Conservation (phyloP, 35 echinoderm and acorn worm genomes). For the Hemicentrotus pulcherrimus region DNA sequence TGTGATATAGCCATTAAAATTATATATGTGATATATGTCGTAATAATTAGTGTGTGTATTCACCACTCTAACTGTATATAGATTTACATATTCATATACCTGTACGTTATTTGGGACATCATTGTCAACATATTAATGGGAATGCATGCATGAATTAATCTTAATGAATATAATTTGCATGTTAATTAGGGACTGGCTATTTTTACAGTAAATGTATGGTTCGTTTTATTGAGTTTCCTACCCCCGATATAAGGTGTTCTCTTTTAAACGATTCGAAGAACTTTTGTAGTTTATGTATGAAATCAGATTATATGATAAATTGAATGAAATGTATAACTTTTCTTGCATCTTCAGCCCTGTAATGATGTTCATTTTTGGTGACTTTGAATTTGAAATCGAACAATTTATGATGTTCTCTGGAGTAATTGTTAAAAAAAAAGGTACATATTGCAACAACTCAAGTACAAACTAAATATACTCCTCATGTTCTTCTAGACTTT, state of each 20-base stretch:
- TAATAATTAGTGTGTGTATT: not conserved
- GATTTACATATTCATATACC: not conserved
- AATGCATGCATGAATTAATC: not conserved
- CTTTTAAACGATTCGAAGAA: not conserved
- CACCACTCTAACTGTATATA: not conserved
- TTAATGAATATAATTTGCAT: slow-evolving; percentile 8
- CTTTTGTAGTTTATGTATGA: not conserved
- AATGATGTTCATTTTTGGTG: too few species aligned
- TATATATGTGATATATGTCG: not conserved
- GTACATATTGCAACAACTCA: too few species aligned
- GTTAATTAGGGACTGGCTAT: not conserved
- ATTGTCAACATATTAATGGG: not conserved
- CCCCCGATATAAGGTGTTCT: not conserved
- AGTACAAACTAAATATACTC: too few species aligned
- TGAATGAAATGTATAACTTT: not conserved
- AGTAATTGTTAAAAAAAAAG: too few species aligned
- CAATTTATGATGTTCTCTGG: too few species aligned
- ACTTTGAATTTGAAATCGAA: too few species aligned
- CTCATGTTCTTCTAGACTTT: too few species aligned
- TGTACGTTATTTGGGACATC: not conserved
- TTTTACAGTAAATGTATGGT: slow-evolving; percentile 12
- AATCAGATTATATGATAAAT: not conserved
- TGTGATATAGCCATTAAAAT: too few species aligned
- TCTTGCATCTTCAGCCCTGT: not conserved
- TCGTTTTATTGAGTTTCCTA: not conserved